Conservation (phyloP, 2,888 invertebrate species). For the Ochlodes sylvanus region DNA sequence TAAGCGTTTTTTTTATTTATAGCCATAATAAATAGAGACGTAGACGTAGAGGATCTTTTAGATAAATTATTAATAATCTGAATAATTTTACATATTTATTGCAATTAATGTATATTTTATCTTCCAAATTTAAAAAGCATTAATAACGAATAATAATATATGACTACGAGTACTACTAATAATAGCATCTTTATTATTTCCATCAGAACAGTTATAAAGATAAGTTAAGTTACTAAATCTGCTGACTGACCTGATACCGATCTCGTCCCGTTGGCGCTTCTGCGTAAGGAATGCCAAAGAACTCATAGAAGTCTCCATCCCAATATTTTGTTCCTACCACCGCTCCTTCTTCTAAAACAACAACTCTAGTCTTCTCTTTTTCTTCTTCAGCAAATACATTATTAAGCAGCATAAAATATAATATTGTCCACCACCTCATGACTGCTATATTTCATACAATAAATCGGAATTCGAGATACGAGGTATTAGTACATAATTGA, state of each 20-base stretch:
- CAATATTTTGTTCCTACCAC: slow-evolving; percentile 70
- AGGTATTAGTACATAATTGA: slow-evolving; percentile 31
- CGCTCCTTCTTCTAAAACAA: slow-evolving; percentile 62
- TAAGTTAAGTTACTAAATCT: slow-evolving; percentile 3
- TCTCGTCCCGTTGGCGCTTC: slow-evolving; percentile 66
- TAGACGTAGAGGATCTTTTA: too few species aligned
- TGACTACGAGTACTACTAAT: neutral
- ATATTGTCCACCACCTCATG: slow-evolving; percentile 53
- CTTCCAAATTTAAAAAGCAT: neutral
- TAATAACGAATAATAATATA: too few species aligned
- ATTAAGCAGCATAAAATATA: slow-evolving; percentile 51
- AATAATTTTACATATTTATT: too few species aligned
- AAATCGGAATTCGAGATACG: slow-evolving; percentile 33
- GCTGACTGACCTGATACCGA: slow-evolving; percentile 64
- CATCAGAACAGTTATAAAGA: slow-evolving; percentile 6
- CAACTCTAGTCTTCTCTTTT: slow-evolving; percentile 51
- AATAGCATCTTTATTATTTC: neutral
- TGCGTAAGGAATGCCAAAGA: slow-evolving; percentile 73
- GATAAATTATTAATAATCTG: too few species aligned
- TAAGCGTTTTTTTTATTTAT: too few species aligned
- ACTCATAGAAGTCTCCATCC: slow-evolving; percentile 75
- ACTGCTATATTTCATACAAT: slow-evolving; percentile 16
- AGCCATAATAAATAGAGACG: too few species aligned
- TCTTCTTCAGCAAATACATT: slow-evolving; percentile 50
- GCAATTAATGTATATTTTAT: too few species aligned